These are phyloP conservation scores for Meliscaeva auricollis DNA, from an alignment of 2,888 invertebrate genomes.

Conservation along the genomic window DNA sequence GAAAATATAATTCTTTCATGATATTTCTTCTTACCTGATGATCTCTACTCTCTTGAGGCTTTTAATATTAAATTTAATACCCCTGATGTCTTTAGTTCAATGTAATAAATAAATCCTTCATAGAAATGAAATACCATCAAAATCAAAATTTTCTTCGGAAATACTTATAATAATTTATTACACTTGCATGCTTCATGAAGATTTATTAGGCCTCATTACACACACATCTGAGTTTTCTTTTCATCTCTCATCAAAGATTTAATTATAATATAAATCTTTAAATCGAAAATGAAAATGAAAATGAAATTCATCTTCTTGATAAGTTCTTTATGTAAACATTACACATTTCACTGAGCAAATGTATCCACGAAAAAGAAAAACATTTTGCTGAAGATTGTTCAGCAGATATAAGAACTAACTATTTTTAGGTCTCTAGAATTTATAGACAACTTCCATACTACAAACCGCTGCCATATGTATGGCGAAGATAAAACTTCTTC, in stretches of 20 bases:
- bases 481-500: not conserved
- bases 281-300: not conserved
- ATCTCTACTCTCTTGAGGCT: too few relatives aligned
- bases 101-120: too few relatives aligned
- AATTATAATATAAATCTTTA: slow-evolving; percentile 7
- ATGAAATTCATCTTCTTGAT: too few relatives aligned
- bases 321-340: not conserved
- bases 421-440: slow-evolving; percentile 9
- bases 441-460: not conserved
- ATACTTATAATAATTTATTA: slow-evolving; percentile 3
- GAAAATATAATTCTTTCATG: too few relatives aligned
- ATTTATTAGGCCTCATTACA: slow-evolving; percentile 8
- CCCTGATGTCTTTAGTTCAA: too few relatives aligned
- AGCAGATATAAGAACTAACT: too few relatives aligned
- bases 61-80: too few relatives aligned
- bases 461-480: not conserved
- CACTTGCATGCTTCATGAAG: not conserved
- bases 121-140: too few relatives aligned
- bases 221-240: not conserved
- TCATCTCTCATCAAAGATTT: slow-evolving; percentile 3
- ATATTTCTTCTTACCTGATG: too few relatives aligned
- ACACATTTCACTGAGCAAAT: slow-evolving; percentile 8
- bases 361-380: too few relatives aligned
- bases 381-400: too few relatives aligned
- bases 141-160: not conserved